Conservation (phyloP, 2,113 vertebrate genomes). For the Butorides virescens region DNA sequence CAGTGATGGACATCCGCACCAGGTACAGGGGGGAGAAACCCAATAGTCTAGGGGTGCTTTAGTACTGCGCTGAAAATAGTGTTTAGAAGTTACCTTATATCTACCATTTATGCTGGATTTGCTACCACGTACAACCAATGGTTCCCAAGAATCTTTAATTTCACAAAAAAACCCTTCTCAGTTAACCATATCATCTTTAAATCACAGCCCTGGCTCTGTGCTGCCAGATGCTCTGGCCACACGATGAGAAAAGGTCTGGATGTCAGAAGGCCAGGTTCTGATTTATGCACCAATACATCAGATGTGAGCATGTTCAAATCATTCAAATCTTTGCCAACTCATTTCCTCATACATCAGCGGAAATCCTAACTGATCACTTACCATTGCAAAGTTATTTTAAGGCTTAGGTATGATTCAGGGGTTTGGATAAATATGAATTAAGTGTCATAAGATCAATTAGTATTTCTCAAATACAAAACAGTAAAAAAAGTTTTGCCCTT, state of each 20-base stretch:
- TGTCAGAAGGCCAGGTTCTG: neutral
- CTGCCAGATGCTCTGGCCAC: neutral
- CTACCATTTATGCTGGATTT: neutral
- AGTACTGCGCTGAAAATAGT: neutral
- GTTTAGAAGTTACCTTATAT: neutral
- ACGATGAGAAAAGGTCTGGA: neutral
- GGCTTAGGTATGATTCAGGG: neutral
- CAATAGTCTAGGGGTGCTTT: neutral
- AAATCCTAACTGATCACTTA: neutral
- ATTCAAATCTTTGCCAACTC: neutral
- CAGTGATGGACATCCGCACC: neutral
- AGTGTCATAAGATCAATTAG: neutral
- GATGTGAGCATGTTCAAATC: neutral
- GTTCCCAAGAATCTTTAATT: neutral
- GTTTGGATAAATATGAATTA: neutral
- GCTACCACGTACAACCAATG: neutral
- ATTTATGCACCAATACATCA: neutral
- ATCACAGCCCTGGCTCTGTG: neutral
- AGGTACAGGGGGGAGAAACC: neutral
- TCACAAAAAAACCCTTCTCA: neutral
- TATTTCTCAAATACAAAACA: neutral
- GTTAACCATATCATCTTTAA: neutral
- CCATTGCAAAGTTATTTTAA: neutral
- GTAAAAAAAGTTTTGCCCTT: neutral
- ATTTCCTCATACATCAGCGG: neutral